These are phyloP conservation scores for Oreochromis niloticus DNA, from an alignment of 2,113 vertebrate species.

Conservation along the genomic window DNA sequence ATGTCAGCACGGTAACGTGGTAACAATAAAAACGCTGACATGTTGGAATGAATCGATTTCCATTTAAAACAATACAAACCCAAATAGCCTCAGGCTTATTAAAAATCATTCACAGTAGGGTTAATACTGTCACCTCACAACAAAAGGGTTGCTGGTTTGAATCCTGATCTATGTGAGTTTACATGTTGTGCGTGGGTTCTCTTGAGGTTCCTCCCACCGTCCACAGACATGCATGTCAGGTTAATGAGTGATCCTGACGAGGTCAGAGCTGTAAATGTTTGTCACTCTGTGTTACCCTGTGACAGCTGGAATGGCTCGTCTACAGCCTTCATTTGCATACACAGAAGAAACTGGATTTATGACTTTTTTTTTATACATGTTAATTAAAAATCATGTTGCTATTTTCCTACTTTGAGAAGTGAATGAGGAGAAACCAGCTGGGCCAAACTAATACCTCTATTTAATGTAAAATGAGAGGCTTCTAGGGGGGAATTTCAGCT, in stretches of 20 bases:
- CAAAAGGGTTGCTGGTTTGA: not conserved
- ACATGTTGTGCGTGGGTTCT: not conserved
- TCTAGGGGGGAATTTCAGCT: slow-evolving; percentile 34
- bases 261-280: not conserved
- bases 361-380: not conserved
- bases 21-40: not conserved
- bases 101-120: not conserved
- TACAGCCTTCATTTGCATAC: too few species aligned
- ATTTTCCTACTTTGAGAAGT: slow-evolving; percentile 43
- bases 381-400: slow-evolving; percentile 4
- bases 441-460: slow-evolving; percentile 52
- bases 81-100: not conserved
- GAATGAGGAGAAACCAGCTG: slow-evolving; percentile 29
- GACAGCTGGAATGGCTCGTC: not conserved
- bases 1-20: not conserved
- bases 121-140: not conserved
- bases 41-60: not conserved
- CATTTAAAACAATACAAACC: not conserved
- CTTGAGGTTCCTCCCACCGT: not conserved
- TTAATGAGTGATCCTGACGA: not conserved
- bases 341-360: not conserved
- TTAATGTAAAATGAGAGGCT: slow-evolving; percentile 56
- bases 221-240: not conserved
- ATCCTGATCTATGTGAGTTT: not conserved
- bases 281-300: not conserved